phyloP scores from a whole-genome alignment of 2,113 vertebrate species.

The Acanthisitta chloris region DNA sequence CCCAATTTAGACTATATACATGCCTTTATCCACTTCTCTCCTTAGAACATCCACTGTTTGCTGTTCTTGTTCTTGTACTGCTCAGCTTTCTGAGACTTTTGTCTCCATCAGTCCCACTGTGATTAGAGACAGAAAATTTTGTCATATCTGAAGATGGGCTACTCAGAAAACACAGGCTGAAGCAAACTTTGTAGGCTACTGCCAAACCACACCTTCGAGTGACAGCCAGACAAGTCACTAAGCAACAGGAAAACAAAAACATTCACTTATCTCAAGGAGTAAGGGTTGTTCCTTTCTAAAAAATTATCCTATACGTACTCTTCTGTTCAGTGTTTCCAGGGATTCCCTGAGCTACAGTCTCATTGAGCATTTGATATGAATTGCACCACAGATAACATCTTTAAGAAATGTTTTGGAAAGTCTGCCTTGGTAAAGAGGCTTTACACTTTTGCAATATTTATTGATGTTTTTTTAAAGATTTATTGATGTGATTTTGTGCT shows the following conservation, averaged over 20 bases:
- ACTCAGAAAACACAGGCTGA: background rate
- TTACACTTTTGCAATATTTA: background rate
- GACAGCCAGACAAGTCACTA: background rate
- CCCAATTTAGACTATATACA: background rate
- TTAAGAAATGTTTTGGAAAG: background rate
- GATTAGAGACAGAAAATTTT: background rate
- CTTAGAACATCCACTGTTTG: background rate
- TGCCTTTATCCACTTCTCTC: background rate
- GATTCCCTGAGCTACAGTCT: background rate
- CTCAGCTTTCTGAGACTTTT: background rate
- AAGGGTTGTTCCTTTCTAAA: background rate
- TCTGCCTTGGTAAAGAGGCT: background rate
- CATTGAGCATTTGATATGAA: background rate
- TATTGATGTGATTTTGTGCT: background rate
- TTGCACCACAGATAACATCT: background rate
- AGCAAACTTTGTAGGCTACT: background rate
- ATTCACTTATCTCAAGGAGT: background rate
- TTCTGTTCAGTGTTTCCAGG: background rate
- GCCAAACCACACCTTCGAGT: background rate
- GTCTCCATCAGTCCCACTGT: background rate
- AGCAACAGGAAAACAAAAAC: background rate
- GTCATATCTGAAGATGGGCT: background rate
- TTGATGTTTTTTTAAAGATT: background rate
- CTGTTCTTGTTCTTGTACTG: background rate
- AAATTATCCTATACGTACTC: background rate